Conservation (phyloP, 2,797 vertebrate genomes). For the Darevskia nairensis region DNA sequence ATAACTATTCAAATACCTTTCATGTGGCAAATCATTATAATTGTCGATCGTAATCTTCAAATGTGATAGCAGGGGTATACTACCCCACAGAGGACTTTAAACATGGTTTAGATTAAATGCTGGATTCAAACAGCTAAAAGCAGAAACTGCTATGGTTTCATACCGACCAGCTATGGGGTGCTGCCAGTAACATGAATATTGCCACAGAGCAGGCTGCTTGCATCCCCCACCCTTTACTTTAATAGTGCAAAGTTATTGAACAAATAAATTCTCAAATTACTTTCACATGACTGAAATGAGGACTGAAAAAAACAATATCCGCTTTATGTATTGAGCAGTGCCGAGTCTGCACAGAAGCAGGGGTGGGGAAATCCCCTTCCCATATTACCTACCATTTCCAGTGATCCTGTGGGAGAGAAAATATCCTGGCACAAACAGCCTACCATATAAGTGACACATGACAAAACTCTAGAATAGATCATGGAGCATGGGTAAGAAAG, state of each 20-base stretch:
- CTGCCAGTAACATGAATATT: conserved; percentile 48
- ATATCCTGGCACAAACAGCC: not conserved
- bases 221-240: conserved; percentile 4
- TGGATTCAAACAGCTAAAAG: conserved; percentile 40
- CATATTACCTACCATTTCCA: not conserved
- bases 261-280: not conserved
- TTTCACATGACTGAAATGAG: not conserved
- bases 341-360: not conserved
- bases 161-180: conserved; percentile 25
- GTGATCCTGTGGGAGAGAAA: not conserved
- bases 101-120: conserved; percentile 52
- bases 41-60: conserved; percentile 59
- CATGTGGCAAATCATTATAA: conserved; percentile 61
- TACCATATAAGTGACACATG: not conserved
- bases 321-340: not conserved
- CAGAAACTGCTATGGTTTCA: conserved; percentile 17
- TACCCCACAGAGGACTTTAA: conserved; percentile 52
- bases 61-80: conserved; percentile 35
- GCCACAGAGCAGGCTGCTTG: conserved; percentile 36
- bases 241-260: not conserved
- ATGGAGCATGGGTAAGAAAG: not conserved
- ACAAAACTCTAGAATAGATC: not conserved
- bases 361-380: not conserved
- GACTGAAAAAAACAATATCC: not conserved
- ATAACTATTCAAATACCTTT: conserved; percentile 52